Evolutionary conservation across 2,888 invertebrate genomes (phyloP).

Genomic region (Scaptomyza reducta): DNA sequence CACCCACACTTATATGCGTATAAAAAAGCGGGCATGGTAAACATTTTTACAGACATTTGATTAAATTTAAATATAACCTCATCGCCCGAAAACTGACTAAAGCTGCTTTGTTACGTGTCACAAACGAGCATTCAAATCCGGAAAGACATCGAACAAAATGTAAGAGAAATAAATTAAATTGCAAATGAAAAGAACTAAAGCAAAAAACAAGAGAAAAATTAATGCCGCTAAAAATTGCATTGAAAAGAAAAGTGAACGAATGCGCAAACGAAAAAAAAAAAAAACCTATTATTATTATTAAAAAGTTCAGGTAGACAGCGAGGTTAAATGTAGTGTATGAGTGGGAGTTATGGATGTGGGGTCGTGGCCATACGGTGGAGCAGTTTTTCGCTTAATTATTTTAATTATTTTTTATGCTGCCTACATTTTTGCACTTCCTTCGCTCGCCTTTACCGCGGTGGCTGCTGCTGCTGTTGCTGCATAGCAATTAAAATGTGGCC

Average conservation of each 20-base stretch:
- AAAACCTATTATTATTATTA: constrained; percentile 5
- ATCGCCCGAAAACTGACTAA: constrained; percentile 70
- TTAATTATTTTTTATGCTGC: constrained; percentile 74
- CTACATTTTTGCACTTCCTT: constrained; percentile 46
- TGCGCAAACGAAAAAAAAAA: constrained; percentile 13
- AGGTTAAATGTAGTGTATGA: constrained; percentile 4
- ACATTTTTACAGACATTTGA: constrained; percentile 78
- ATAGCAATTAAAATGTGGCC: constrained; percentile 71
- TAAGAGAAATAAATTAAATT: background rate
- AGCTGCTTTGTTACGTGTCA: constrained; percentile 36
- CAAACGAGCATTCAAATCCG: constrained; percentile 18
- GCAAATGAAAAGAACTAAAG: background rate
- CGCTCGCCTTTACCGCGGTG: background rate
- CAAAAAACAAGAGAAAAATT: constrained; percentile 20
- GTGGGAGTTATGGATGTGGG: background rate
- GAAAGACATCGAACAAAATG: constrained; percentile 25
- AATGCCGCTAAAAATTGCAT: constrained; percentile 28
- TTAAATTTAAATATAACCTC: constrained; percentile 73
- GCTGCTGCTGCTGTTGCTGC: constrained; percentile 22
- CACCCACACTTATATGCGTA: constrained; percentile 39
- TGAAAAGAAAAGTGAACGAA: constrained; percentile 55
- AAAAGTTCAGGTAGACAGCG: constrained; percentile 31
- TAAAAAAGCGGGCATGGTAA: constrained; percentile 46
- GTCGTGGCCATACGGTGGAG: constrained; percentile 34
- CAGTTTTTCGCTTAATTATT: constrained; percentile 75